Base-by-base conservation (phyloP, 2,797 vertebrate species). In the Mormyrops boulengeri region DNA sequence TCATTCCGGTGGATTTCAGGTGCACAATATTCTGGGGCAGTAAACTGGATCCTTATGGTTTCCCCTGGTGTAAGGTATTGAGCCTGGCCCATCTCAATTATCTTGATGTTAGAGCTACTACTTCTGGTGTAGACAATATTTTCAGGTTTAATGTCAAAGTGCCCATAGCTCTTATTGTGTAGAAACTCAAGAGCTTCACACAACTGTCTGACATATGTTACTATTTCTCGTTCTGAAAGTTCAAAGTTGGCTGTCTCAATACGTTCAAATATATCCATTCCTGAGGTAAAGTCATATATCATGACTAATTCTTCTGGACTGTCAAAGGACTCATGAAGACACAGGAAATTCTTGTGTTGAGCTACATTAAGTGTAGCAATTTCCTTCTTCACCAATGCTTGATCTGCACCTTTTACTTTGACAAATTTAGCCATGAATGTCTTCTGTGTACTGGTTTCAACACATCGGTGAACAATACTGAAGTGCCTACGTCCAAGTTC, bases 211-310 rank as follows among this genome's bases (percentile, higher is more conserved):
- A 98, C 92, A 0, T 99, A 99, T 88, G 92, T 97, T 82, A 97
- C 94, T 91, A 99, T 97, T 95, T 97, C 98, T 91, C 95, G 95
- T 94, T 99, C 98, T 89, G 94, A 98, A 4, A 99, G 95, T 92
- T 99, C 98, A 96, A 99, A 99, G 90, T 97, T 97, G 84, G 97
- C 91, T 89, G 96, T 96, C 89, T 93, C 95, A 85, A 99, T 96
- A 91, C 97, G 97, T 93, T 99, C 99, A 92, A 99, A 99, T 92
- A 99, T 98, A 92, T 99, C 99, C 53, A 94, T 94, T 60, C 99
- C 99, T 44, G 99, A 99, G 94, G 99, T 96, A 91, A 99, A 99
- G 92, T 99, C 99, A 92, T 97, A 99, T 92, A 99, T 98, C 97
- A 99, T 96, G 90, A 99, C 97, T 89, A 99, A 91, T 95, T 99